phyloP scores from a whole-genome alignment of 1,140 invertebrate species.

The Lucilia sericata region DNA sequence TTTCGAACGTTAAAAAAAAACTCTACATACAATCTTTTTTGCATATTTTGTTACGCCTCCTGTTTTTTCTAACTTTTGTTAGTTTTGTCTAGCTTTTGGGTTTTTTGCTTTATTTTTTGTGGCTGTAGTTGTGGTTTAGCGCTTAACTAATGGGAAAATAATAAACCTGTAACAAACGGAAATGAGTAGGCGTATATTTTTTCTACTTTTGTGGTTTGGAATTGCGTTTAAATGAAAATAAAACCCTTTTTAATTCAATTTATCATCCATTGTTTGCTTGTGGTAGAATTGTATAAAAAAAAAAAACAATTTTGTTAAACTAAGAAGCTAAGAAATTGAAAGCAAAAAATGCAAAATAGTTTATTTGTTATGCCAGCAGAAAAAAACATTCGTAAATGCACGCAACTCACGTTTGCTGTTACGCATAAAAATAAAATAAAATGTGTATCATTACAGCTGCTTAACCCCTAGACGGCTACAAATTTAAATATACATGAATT shows the following conservation, averaged over 20 bases:
- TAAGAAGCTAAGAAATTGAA: constrained; percentile 7
- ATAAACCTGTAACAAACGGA: constrained; percentile 40
- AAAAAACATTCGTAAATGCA: not conserved
- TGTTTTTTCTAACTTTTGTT: constrained; percentile 11
- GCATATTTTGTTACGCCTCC: constrained; percentile 40
- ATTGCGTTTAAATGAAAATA: not conserved
- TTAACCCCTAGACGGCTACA: too few species aligned
- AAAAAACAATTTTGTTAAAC: not conserved
- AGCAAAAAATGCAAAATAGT: constrained; percentile 37
- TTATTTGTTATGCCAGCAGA: not conserved
- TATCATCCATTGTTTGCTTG: constrained; percentile 22
- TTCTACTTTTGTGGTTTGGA: not conserved
- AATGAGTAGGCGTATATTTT: constrained; percentile 38
- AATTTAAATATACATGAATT: not conserved
- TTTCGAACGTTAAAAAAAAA: not conserved
- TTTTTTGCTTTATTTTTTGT: not conserved
- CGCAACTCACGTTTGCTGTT: constrained; percentile 27
- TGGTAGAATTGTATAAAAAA: not conserved
- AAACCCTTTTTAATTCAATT: constrained; percentile 43
- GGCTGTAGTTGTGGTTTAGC: not conserved
- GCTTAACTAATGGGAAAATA: constrained; percentile 37
- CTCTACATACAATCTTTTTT: constrained; percentile 36
- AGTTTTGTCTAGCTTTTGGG: not conserved
- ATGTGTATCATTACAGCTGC: not conserved
- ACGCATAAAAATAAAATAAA: constrained; percentile 32